Evolutionary conservation across 2,888 invertebrate genomes (phyloP).

Genomic region (Phyllotreta cruciferae): DNA sequence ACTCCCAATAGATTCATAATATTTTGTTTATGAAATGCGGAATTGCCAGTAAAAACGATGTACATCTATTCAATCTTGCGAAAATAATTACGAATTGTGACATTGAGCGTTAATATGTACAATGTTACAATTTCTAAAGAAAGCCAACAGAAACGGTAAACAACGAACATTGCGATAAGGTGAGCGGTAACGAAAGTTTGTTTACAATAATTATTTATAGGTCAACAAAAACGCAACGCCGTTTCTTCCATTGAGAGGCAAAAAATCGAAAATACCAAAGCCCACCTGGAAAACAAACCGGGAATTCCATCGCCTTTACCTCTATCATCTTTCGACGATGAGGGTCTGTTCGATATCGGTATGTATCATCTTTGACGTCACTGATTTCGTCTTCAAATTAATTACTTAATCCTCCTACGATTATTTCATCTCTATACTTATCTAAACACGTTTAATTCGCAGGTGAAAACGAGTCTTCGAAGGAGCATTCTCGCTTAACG

Average conservation of each 20-base stretch:
- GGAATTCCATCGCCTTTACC: slow-evolving; percentile 26
- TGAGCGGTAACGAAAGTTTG: slow-evolving; percentile 6
- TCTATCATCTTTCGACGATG: slow-evolving; percentile 53
- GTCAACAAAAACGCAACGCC: slow-evolving; percentile 44
- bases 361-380: slow-evolving; percentile 28
- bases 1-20: no score
- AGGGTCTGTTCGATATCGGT: slow-evolving; percentile 56
- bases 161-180: slow-evolving; percentile 4
- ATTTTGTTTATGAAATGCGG: no score
- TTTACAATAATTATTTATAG: slow-evolving; percentile 41
- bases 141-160: slow-evolving; percentile 64
- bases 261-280: background rate
- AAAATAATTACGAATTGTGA: background rate
- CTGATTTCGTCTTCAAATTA: background rate
- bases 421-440: slow-evolving; percentile 8
- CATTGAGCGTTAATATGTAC: slow-evolving; percentile 50
- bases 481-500: slow-evolving; percentile 68
- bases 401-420: background rate
- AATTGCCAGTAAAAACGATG: no score
- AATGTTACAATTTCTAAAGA: slow-evolving; percentile 83
- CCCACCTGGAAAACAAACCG: no score
- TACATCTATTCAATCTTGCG: no score
- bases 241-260: slow-evolving; percentile 15
- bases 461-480: slow-evolving; percentile 50
- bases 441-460: slow-evolving; percentile 32